These are phyloP conservation scores for Brenthis hecate DNA, from an alignment of 2,888 invertebrate species.

Conservation along the genomic window DNA sequence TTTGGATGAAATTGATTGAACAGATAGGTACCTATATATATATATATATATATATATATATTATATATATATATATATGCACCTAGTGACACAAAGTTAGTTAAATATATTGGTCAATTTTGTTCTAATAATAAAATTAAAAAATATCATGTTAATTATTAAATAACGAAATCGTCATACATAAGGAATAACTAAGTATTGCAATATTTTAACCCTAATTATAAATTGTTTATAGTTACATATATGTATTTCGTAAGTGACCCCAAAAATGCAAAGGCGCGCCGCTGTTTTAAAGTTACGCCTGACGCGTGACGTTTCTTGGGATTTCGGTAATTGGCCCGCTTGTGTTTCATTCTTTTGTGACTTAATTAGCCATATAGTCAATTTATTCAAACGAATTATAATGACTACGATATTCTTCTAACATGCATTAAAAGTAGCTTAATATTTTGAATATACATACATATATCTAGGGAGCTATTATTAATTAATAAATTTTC, in stretches of 20 bases:
- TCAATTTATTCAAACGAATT: conserved; percentile 34
- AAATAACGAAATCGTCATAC: too few relatives aligned
- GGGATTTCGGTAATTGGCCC: conserved; percentile 41
- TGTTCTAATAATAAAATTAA: too few relatives aligned
- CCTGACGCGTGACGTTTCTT: conserved; percentile 41
- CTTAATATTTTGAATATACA: background rate
- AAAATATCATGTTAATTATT: too few relatives aligned
- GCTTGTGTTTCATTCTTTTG: conserved; percentile 36
- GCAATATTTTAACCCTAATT: too few relatives aligned
- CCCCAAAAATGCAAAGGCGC: conserved; percentile 53
- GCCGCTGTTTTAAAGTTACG: conserved; percentile 52
- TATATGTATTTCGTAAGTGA: conserved; percentile 8
- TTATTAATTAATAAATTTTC: background rate
- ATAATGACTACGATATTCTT: conserved; percentile 23
- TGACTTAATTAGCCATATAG: conserved; percentile 38
- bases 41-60: too few relatives aligned
- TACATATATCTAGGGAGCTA: background rate
- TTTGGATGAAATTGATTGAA: too few relatives aligned
- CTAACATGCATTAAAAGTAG: background rate
- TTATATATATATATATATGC: too few relatives aligned
- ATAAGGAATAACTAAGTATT: too few relatives aligned
- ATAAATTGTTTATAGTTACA: too few relatives aligned
- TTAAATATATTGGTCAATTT: too few relatives aligned
- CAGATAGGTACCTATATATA: too few relatives aligned
- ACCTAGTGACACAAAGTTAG: too few relatives aligned